A percentile compares a stretch with the other conserved stretches of the same genome.
These are phyloP conservation scores for Acropternis orthonyx DNA, from an alignment of 2,797 vertebrate genomes.

Conservation along the genomic window DNA sequence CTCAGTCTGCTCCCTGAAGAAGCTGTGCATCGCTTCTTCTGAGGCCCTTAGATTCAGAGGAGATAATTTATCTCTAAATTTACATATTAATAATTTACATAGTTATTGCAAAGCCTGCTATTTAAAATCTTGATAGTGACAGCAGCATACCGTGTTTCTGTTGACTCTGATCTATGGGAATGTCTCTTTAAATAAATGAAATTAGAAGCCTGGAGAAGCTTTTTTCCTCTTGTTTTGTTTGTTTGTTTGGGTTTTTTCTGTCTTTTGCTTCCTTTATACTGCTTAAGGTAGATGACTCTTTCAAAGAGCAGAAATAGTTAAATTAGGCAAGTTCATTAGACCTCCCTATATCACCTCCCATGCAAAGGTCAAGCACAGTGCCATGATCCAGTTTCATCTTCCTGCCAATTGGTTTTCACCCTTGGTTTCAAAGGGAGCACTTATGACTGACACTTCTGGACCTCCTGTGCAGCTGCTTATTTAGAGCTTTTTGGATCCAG, in stretches of 20 bases:
- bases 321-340: conserved; percentile 64
- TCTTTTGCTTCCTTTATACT: neutral
- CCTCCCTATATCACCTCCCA: conserved; percentile 23
- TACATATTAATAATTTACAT: conserved; percentile 69
- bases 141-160: neutral
- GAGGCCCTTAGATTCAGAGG: conserved; percentile 35
- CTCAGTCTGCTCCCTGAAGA: neutral
- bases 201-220: neutral
- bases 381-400: conserved; percentile 64
- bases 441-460: conserved; percentile 68
- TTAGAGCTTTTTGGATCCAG: conserved; percentile 59
- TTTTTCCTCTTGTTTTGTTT: neutral
- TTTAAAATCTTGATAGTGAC: conserved; percentile 61
- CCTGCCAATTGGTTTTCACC: conserved; percentile 69
- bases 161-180: conserved; percentile 38
- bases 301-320: conserved; percentile 61
- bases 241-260: neutral
- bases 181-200: conserved; percentile 3
- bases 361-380: conserved; percentile 69
- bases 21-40: neutral
- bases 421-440: conserved; percentile 72
- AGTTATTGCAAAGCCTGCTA: conserved; percentile 59
- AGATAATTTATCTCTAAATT: conserved; percentile 59
- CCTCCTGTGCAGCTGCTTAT: conserved; percentile 67
- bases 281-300: neutral